Percentiles rank a stretch among this genome's conserved stretches.
These are phyloP conservation scores for Acanthoscelides obtectus DNA, from an alignment of 2,888 invertebrate species.

Conservation along the genomic window DNA sequence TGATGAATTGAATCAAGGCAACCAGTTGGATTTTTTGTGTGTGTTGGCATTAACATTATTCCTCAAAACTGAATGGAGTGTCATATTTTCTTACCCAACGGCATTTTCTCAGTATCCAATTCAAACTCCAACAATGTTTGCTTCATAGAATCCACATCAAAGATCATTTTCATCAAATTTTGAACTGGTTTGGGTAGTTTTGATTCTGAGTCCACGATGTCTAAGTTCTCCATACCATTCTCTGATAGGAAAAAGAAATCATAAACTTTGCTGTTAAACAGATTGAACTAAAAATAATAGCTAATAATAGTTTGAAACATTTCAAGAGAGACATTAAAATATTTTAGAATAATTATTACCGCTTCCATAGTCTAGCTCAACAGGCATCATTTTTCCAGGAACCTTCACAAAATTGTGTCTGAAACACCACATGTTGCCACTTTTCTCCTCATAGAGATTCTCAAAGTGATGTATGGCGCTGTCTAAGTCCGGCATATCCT, in stretches of 20 bases:
- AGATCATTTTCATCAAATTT: slow-evolving; percentile 78
- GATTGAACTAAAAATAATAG: no score
- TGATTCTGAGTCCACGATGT: slow-evolving; percentile 54
- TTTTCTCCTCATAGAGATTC: slow-evolving; percentile 60
- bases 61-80: background rate
- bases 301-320: no score
- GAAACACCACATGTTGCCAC: slow-evolving; percentile 74
- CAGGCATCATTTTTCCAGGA: slow-evolving; percentile 73
- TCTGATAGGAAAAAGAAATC: slow-evolving; percentile 15
- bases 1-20: no score
- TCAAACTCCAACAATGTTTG: slow-evolving; percentile 91
- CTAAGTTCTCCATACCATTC: slow-evolving; percentile 45
- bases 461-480: slow-evolving; percentile 63
- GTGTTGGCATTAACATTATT: background rate
- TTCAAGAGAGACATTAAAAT: no score
- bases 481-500: slow-evolving; percentile 37
- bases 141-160: slow-evolving; percentile 90
- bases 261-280: no score
- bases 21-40: no score
- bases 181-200: slow-evolving; percentile 74
- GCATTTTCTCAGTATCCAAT: slow-evolving; percentile 97
- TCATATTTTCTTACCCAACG: slow-evolving; percentile 60
- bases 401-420: slow-evolving; percentile 57
- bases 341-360: no score
- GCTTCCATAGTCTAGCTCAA: slow-evolving; percentile 80